Percentiles rank a stretch among this genome's conserved stretches.
Conservation (phyloP, 2,888 invertebrate genomes). For the Ametastegia equiseti region DNA sequence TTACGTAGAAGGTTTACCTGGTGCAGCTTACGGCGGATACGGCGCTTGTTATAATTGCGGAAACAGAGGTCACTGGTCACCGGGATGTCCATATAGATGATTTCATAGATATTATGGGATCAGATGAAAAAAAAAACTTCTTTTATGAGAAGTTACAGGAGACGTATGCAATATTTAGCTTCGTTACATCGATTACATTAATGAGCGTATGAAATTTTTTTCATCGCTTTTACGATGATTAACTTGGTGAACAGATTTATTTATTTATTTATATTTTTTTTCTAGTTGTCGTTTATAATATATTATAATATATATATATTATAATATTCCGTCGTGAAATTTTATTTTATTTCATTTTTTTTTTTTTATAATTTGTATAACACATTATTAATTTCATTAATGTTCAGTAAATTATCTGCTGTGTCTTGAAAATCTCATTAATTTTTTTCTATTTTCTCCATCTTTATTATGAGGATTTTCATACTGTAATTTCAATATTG, state of each 20-base stretch:
- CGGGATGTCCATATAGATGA: conserved; percentile 72
- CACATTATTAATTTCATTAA: neutral
- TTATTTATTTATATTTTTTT: neutral
- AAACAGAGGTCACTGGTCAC: conserved; percentile 78
- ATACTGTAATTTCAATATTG: no score
- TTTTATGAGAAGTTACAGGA: neutral
- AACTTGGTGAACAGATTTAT: neutral
- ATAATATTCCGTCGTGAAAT: no score
- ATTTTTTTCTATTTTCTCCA: neutral
- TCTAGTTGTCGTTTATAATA: no score
- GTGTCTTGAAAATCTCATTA: no score
- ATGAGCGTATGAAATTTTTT: neutral
- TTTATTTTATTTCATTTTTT: no score
- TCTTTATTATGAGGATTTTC: neutral
- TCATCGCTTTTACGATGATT: neutral
- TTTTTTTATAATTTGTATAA: neutral
- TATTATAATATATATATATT: no score
- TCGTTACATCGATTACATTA: neutral
- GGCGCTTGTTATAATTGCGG: conserved; percentile 80
- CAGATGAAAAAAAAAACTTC: neutral
- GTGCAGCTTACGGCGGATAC: conserved; percentile 80
- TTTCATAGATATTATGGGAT: conserved; percentile 3
- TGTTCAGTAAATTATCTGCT: neutral
- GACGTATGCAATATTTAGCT: conserved; percentile 38
- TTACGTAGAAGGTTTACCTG: conserved; percentile 71